These are phyloP conservation scores for Oncorhynchus mykiss DNA, from an alignment of 2,113 vertebrate species.

Conservation along the genomic window DNA sequence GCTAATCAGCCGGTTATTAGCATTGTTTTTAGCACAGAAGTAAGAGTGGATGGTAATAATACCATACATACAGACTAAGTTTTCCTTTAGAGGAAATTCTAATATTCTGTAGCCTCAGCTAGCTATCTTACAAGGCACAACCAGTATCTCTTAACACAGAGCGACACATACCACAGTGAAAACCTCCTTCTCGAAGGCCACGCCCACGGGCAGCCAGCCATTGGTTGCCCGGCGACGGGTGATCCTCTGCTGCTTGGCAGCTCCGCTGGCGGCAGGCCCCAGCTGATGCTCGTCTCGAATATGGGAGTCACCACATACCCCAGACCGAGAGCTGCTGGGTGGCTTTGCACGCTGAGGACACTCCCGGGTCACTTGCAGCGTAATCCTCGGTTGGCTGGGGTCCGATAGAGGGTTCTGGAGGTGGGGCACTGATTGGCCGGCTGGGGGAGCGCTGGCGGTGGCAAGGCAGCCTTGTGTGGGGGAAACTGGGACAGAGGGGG, in stretches of 20 bases:
- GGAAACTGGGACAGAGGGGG: conserved; percentile 85
- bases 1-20: too few species aligned
- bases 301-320: conserved; percentile 75
- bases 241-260: conserved; percentile 85
- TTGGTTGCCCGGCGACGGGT: conserved; percentile 86
- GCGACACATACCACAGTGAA: conserved; percentile 87
- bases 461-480: conserved; percentile 92
- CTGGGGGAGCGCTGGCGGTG: conserved; percentile 88
- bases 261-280: conserved; percentile 65
- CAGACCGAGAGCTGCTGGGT: conserved; percentile 89
- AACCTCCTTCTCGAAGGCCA: conserved; percentile 90
- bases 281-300: conserved; percentile 86
- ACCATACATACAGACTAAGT: not conserved
- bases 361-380: conserved; percentile 79
- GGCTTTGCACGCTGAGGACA: conserved; percentile 93
- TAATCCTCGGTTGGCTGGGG: conserved; percentile 79
- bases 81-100: too few species aligned
- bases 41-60: not conserved
- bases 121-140: not conserved
- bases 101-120: too few species aligned
- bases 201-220: conserved; percentile 91
- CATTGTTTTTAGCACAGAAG: not conserved
- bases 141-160: not conserved
- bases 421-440: conserved; percentile 89
- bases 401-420: conserved; percentile 89